phyloP scores from a whole-genome alignment of 2,797 vertebrate genomes.

The Selene dorsalis region DNA sequence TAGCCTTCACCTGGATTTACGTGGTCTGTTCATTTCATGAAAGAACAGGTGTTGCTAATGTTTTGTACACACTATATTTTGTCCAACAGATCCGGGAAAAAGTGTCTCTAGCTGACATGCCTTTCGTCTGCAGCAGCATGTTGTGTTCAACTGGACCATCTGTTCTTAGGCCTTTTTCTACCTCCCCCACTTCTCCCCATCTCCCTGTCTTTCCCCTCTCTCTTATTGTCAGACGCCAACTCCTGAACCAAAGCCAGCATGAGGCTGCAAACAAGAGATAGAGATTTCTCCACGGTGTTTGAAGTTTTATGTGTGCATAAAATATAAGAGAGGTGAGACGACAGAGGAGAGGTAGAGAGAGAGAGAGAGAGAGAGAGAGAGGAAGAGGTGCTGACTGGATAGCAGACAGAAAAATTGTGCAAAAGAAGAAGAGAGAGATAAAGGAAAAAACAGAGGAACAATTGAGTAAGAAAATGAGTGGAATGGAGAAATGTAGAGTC shows the following conservation, averaged over 20 bases:
- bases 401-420: constrained; percentile 25
- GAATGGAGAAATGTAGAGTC: constrained; percentile 31
- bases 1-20: constrained; percentile 24
- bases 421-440: constrained; percentile 9
- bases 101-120: constrained; percentile 9
- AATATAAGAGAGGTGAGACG: constrained; percentile 34
- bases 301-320: constrained; percentile 57
- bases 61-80: constrained; percentile 32
- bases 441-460: constrained; percentile 16
- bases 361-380: background rate
- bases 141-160: constrained; percentile 46
- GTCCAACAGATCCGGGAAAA: constrained; percentile 30
- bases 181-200: constrained; percentile 11
- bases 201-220: constrained; percentile 22
- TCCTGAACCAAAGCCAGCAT: constrained; percentile 44
- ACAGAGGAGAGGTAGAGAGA: background rate
- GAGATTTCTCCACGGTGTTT: constrained; percentile 44
- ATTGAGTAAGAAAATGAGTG: background rate
- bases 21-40: constrained; percentile 4
- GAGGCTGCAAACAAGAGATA: constrained; percentile 51
- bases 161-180: constrained; percentile 39
- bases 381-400: constrained; percentile 18
- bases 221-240: constrained; percentile 46
- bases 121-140: constrained; percentile 38
- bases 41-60: constrained; percentile 22